Evolutionary conservation across 2,113 vertebrate genomes (phyloP).

Genomic region (Toxostoma redivivum): DNA sequence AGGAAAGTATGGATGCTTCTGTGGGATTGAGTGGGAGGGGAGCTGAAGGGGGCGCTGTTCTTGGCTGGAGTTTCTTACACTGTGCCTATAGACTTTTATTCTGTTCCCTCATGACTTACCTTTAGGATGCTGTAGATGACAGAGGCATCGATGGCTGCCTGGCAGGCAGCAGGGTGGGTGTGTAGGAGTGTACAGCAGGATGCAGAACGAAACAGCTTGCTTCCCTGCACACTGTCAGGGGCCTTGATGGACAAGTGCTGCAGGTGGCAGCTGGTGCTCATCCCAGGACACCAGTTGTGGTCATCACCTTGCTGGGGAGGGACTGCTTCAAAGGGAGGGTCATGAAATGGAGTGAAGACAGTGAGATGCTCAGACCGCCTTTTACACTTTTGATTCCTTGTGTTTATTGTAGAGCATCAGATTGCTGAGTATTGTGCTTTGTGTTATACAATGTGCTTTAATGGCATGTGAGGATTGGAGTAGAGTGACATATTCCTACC

Average conservation of each 20-base stretch:
- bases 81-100: not conserved
- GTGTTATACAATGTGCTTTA: not conserved
- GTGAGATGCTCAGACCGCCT: not conserved
- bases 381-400: not conserved
- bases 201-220: accelerated
- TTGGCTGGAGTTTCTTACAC: not conserved
- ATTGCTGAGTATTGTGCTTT: not conserved
- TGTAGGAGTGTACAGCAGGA: accelerated
- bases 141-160: not conserved
- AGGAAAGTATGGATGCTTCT: accelerated
- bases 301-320: not conserved
- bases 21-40: not conserved
- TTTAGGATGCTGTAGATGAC: not conserved
- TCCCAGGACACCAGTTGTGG: not conserved
- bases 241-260: accelerated
- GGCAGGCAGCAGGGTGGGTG: not conserved
- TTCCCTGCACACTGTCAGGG: accelerated
- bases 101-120: not conserved
- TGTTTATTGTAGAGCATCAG: not conserved
- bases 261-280: not conserved
- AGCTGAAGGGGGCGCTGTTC: not conserved
- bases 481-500: not conserved
- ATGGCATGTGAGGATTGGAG: not conserved
- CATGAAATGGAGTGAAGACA: not conserved
- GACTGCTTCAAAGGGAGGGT: not conserved